Percentiles rank a stretch among this genome's conserved stretches.
Conservation (phyloP, 2,113 vertebrate species). For the Petrocephalus zakoni region DNA sequence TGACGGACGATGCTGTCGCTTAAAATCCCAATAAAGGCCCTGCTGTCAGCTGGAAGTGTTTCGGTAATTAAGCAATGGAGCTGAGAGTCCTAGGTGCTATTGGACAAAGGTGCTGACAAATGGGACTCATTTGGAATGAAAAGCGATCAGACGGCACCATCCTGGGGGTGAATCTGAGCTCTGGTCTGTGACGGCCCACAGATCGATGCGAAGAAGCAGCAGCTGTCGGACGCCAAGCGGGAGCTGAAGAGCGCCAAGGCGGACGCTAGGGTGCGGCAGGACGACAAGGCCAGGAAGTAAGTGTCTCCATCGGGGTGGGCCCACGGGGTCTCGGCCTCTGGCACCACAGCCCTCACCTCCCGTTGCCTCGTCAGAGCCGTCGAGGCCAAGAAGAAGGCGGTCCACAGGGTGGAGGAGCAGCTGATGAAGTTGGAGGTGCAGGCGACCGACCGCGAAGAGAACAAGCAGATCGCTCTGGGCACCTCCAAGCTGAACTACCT, state of each 20-base stretch:
- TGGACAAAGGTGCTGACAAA: not conserved
- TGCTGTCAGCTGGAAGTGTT: not conserved
- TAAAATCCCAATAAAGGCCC: not conserved
- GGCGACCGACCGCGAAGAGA: constrained; percentile 93
- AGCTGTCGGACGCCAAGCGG: constrained; percentile 82
- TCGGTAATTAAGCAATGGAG: not conserved
- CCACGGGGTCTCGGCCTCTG: not conserved
- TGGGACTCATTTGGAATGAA: not conserved
- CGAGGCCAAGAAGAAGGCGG: constrained; percentile 89
- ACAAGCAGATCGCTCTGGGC: constrained; percentile 94
- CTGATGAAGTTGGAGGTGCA: constrained; percentile 97
- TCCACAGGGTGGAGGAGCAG: constrained; percentile 90
- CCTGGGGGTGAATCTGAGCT: not conserved
- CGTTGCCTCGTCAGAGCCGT: constrained; percentile 62
- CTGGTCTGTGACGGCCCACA: constrained; percentile 35
- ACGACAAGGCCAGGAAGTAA: constrained; percentile 93
- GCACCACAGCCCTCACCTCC: constrained; percentile 4
- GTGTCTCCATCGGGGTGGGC: constrained; percentile 33
- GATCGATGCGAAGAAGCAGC: constrained; percentile 96
- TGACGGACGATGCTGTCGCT: not conserved
- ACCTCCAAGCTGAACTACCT: constrained; percentile 98
- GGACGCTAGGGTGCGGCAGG: constrained; percentile 88
- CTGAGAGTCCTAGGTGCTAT: not conserved
- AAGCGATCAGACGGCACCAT: not conserved
- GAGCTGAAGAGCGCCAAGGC: constrained; percentile 94